Conservation (phyloP, 2,113 vertebrate species). For the Chloropsis cyanopogon region DNA sequence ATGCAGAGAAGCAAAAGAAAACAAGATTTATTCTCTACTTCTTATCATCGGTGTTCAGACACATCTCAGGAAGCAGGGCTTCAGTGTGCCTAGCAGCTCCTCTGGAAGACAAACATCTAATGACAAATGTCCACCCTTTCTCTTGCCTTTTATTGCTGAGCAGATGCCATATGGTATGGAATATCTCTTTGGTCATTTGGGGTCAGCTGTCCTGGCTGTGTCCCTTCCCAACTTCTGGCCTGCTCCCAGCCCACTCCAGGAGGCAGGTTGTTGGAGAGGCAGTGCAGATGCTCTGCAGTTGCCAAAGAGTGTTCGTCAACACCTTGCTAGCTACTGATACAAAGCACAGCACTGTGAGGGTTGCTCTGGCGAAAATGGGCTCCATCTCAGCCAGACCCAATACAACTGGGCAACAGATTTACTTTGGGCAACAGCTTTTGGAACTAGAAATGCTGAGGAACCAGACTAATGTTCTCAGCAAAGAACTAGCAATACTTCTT, state of each 20-base stretch:
- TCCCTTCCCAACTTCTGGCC: neutral
- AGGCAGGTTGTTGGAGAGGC: neutral
- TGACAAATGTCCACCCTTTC: neutral
- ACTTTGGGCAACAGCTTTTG: neutral
- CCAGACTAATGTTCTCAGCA: neutral
- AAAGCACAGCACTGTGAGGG: neutral
- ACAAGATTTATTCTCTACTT: neutral
- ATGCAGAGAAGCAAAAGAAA: neutral
- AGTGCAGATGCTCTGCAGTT: neutral
- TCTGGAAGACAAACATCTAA: neutral
- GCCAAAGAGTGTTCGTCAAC: neutral
- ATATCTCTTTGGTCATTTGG: neutral
- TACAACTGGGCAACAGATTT: neutral
- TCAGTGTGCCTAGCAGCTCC: neutral
- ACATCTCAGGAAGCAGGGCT: neutral
- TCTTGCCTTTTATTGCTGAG: neutral
- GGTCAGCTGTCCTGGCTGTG: neutral
- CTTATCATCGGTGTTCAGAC: neutral
- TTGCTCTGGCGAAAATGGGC: neutral
- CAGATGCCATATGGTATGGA: neutral
- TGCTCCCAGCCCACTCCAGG: neutral
- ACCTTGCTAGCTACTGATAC: neutral
- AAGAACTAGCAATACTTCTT: neutral
- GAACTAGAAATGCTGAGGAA: neutral
- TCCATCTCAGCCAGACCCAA: neutral